Percentiles rank a stretch among this genome's conserved stretches.
Conservation (phyloP, 2,888 invertebrate genomes). For the Bombylius major region DNA sequence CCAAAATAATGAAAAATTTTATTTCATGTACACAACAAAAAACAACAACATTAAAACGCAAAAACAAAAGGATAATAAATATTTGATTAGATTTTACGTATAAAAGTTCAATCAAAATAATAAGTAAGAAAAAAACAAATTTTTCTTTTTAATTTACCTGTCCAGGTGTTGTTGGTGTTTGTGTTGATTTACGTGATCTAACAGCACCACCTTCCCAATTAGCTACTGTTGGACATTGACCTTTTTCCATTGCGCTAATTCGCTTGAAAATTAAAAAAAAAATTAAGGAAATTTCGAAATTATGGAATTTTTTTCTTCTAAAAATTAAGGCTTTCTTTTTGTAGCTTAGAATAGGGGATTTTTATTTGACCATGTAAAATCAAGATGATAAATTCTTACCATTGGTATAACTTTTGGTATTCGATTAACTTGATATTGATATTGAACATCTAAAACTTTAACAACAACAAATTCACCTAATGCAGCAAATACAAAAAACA, state of each 20-base stretch:
- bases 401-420: constrained; percentile 35
- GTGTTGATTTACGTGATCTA: constrained; percentile 45
- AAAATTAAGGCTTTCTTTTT: no score
- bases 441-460: constrained; percentile 65
- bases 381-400: constrained; percentile 21
- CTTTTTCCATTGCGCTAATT: constrained; percentile 51
- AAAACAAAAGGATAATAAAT: constrained; percentile 2
- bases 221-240: constrained; percentile 51
- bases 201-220: constrained; percentile 53
- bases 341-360: not conserved
- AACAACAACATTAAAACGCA: not conserved
- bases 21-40: not conserved
- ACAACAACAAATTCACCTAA: constrained; percentile 73
- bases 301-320: not conserved
- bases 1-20: not conserved
- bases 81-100: not conserved
- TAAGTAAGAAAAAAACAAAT: no score
- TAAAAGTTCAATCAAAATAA: no score
- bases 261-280: constrained; percentile 33
- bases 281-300: not conserved
- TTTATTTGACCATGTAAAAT: not conserved
- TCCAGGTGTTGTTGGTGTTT: constrained; percentile 36
- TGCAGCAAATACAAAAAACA: constrained; percentile 76
- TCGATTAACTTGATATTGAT: constrained; percentile 49
- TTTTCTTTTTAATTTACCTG: constrained; percentile 19